Evolutionary conservation across 2,888 invertebrate species (phyloP).

Genomic region (Trachelus iudaicus): DNA sequence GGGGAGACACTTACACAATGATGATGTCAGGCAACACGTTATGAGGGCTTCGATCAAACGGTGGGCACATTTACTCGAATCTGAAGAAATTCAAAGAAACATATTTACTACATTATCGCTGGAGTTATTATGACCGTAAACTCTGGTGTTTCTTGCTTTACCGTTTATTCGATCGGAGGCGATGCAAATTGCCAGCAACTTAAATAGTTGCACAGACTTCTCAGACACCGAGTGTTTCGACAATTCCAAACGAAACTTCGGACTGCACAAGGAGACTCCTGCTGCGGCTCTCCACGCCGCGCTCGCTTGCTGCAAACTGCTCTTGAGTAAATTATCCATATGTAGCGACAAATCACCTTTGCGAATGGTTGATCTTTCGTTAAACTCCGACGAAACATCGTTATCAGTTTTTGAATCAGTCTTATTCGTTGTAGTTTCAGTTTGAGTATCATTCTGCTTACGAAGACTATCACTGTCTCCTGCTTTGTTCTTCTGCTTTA

Average conservation of each 20-base stretch:
- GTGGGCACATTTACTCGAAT: conserved; percentile 56
- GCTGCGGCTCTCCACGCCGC: conserved; percentile 59
- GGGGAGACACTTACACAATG: conserved; percentile 50
- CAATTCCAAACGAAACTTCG: conserved; percentile 68
- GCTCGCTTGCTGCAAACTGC: conserved; percentile 51
- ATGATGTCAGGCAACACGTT: conserved; percentile 57
- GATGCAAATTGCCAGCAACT: conserved; percentile 47
- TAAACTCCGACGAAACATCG: conserved; percentile 6
- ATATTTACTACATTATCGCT: neutral
- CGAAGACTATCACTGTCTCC: neutral
- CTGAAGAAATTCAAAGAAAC: conserved; percentile 35
- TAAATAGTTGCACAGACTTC: conserved; percentile 46
- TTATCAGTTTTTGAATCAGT: conserved; percentile 14
- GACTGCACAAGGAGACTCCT: conserved; percentile 69
- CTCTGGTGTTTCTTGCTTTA: conserved; percentile 18
- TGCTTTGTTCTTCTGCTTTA: neutral
- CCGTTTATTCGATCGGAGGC: conserved; percentile 53
- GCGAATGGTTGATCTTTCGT: conserved; percentile 1
- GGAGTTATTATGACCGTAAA: neutral
- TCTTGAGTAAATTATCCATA: neutral
- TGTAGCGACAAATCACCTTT: neutral
- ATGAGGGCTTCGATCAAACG: conserved; percentile 59
- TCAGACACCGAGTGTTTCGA: conserved; percentile 59
- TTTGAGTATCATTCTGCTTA: conserved; percentile 1
- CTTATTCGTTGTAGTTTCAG: conserved; percentile 7